These are phyloP conservation scores for Borostomias antarcticus DNA, from an alignment of 2,797 vertebrate species.

Conservation along the genomic window DNA sequence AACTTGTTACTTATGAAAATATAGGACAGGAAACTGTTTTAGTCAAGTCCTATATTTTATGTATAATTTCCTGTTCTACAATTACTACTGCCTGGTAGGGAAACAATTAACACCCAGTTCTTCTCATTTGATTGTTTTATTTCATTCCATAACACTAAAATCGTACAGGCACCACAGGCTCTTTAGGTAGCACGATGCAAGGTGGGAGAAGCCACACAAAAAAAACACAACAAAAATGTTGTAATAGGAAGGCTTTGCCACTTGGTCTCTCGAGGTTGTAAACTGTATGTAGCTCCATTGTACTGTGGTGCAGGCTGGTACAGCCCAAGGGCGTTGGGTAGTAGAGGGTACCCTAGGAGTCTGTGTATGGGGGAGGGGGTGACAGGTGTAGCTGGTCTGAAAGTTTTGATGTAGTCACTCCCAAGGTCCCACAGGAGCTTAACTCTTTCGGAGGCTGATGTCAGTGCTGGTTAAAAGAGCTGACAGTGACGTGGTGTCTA, in stretches of 20 bases:
- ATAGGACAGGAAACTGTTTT: too few species aligned
- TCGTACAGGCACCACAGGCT: conserved; percentile 44
- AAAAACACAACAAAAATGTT: conserved; percentile 2
- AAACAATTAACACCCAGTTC: too few species aligned
- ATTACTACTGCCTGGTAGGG: too few species aligned
- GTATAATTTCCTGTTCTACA: too few species aligned
- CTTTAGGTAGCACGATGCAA: conserved; percentile 29
- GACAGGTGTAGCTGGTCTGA: not conserved
- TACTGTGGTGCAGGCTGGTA: not conserved
- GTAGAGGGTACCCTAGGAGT: conserved; percentile 15
- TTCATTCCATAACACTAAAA: conserved; percentile 51
- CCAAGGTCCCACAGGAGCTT: conserved; percentile 35
- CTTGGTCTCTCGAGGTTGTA: conserved; percentile 25
- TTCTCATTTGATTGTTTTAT: conserved; percentile 52
- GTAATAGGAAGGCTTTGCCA: not conserved
- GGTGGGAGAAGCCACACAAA: conserved; percentile 40
- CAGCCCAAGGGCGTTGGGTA: not conserved
- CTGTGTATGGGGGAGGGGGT: conserved; percentile 18
- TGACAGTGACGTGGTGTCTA: conserved; percentile 88
- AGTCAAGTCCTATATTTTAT: too few species aligned
- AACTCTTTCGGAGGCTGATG: conserved; percentile 90
- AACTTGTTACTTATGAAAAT: too few species aligned
- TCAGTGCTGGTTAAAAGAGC: conserved; percentile 86
- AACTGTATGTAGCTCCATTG: conserved; percentile 21
- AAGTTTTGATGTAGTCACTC: conserved; percentile 11